Evolutionary conservation across 2,888 invertebrate genomes (phyloP), one percentile per base, ranked within the genome.

Genomic region (Adineta ricciae): DNA sequence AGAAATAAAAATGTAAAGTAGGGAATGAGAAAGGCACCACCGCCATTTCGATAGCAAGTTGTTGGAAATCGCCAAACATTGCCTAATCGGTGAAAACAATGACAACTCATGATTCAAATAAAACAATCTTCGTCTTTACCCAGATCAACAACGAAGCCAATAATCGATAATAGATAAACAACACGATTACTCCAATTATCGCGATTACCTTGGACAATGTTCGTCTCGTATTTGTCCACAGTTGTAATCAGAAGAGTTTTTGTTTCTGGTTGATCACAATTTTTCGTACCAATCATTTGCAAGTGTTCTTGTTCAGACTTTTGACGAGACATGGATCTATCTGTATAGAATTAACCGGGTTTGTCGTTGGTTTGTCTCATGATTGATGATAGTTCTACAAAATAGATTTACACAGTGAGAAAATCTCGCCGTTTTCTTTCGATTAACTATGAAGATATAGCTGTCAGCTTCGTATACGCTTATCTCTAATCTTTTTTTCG

Each of bases 51-150:
- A 78, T 84, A 85, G 21, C 85, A 85, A 7, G 73, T 73, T 27
- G 85, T 85, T 46, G 85, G 85, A 85, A 85, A 85, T 14, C 85
- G 52, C 85, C 85, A 85, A 41, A 85, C 85, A 73, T 85, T 85
- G 7, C 85, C 85, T 78, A 41, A n/a, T 24, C 2, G 9, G 36
- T 2, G 32, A 19, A 38, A 38, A 73, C 9, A 38, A 38, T 38
- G 2, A 73, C 0, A 36, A 32, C n/a, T n/a, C n/a, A n/a, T n/a
- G n/a, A 72, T 72, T 72, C 7, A 72, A 14, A 36, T 72, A 1
- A 7, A 4, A 0, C 1, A 32, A 16, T 1, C 38, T 27, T 41
- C 8, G n/a, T n/a, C n/a, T n/a, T 21, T 78, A 78, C 78, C 78
- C 2, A 85, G 83, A 83, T 85, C 85, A 46, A 85, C 83, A 46